A percentile compares a stretch with the other conserved stretches of the same genome.
phyloP scores from a whole-genome alignment of 2,888 invertebrate genomes.

The Agrochola lota region DNA sequence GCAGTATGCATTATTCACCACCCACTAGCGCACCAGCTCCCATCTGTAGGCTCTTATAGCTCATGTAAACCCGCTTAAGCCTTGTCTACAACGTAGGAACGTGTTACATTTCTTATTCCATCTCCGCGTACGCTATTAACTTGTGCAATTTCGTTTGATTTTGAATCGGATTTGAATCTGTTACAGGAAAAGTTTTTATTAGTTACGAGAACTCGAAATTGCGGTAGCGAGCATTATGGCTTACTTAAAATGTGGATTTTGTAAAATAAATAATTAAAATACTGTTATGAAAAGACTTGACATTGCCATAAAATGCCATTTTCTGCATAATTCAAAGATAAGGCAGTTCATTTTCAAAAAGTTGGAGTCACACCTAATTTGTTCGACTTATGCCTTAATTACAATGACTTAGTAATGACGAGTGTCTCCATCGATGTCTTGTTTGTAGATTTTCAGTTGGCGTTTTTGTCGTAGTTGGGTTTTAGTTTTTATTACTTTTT shows the following conservation, averaged over 20 bases:
- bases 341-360: too few species aligned
- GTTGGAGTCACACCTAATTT: not conserved
- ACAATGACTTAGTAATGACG: too few species aligned
- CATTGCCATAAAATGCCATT: not conserved
- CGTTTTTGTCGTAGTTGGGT: not conserved
- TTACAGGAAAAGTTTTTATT: not conserved
- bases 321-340: not conserved
- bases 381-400: not conserved
- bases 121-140: constrained; percentile 46
- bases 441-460: not conserved
- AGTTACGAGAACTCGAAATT: not conserved
- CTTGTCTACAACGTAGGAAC: constrained; percentile 60
- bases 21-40: constrained; percentile 42
- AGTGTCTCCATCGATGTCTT: too few species aligned
- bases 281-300: too few species aligned
- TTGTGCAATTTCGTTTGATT: constrained; percentile 22
- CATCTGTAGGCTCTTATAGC: constrained; percentile 36
- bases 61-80: constrained; percentile 20
- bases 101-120: constrained; percentile 57
- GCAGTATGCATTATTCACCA: constrained; percentile 71
- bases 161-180: constrained; percentile 23
- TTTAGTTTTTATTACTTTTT: not conserved
- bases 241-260: not conserved
- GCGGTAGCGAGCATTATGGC: not conserved
- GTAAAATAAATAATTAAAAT: not conserved